Base-by-base conservation (phyloP, 2,797 vertebrate species). In the Typhlichthys eigenmanni region DNA sequence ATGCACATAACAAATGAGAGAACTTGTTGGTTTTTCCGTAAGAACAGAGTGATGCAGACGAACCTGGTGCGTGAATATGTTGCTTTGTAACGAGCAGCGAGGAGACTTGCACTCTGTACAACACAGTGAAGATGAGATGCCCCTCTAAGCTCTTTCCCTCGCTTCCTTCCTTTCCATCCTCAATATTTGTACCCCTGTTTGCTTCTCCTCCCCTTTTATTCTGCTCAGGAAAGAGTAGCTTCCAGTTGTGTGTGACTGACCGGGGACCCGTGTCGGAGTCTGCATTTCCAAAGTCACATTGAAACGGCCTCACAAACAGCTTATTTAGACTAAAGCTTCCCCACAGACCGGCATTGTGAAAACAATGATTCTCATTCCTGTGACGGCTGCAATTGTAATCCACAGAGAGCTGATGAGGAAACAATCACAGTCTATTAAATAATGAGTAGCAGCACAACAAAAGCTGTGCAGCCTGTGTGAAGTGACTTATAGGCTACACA, bases 381-480 rank as follows among this genome's bases (percentile, higher is more conserved):
- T 72, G 83, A 86, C 78, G 80, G 75, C 75, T 72, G 62, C 72
- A 71, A 75, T 76, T 83, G 76, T 79, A 67, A 83, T 81, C 83
- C 79, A 82, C 62, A 66, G 82, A 83, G 84, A 83, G 71, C 72
- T 75, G 81, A 84, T 72, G 73, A 85, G 67, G 74, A 86, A 81
- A 85, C 74, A 78, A 81, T 85, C 80, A 88, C 78, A 83, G 71
- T 55, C 71, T 69, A 73, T 79, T 85, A 85, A 87, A 85, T 64
- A 80, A 73, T 34, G 60, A 87, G 77, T 80, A 75, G 71, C 78
- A 50, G 73, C 68, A 79, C 64, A 68, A 79, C 80, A 81, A 82
- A 72, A 75, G 79, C 71, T 76, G 76, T 77, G 78, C 80, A 79
- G 24, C 24, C 38, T 38, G 38, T 38, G 38, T 38, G 38, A 62